Percentiles rank a stretch among this genome's conserved stretches.
These are phyloP conservation scores for Beroe forskalii DNA, from an alignment of 37 sponge, comb jelly and placozoan species.

Conservation along the genomic window DNA sequence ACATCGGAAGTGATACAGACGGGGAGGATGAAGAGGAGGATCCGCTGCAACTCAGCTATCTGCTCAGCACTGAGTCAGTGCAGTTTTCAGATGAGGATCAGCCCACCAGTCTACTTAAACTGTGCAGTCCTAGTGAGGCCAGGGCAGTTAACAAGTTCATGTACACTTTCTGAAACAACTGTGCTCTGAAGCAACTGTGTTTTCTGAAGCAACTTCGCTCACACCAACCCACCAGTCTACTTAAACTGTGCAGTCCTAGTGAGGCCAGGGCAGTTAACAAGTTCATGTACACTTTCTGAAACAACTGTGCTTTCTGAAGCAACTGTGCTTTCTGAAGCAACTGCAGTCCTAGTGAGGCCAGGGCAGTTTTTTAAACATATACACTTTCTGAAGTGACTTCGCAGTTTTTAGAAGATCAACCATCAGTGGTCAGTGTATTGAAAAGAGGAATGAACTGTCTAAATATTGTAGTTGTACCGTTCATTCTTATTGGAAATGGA, in stretches of 20 bases:
- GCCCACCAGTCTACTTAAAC: constrained; percentile 53
- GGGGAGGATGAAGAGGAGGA: constrained; percentile 51
- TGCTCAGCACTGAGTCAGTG: constrained; percentile 61
- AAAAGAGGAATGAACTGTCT: too few species aligned
- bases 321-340: too few species aligned
- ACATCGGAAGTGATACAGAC: constrained; percentile 19
- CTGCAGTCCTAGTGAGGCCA: too few species aligned
- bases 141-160: constrained; percentile 56
- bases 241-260: constrained; percentile 55
- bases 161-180: constrained; percentile 37
- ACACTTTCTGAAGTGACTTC: too few species aligned
- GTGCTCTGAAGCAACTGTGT: too few species aligned
- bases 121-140: constrained; percentile 61
- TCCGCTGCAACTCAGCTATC: constrained; percentile 27
- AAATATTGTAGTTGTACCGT: too few species aligned
- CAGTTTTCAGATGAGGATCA: constrained; percentile 63
- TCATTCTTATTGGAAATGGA: too few species aligned
- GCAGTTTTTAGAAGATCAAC: too few species aligned
- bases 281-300: constrained; percentile 65
- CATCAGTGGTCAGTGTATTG: too few species aligned
- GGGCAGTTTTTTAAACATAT: too few species aligned
- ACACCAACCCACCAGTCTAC: constrained; percentile 52
- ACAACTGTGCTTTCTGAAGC: too few species aligned
- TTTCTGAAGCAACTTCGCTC: too few species aligned
- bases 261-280: constrained; percentile 50